Evolutionary conservation across 2,113 vertebrate genomes (phyloP).

Genomic region (Lophius piscatorius): DNA sequence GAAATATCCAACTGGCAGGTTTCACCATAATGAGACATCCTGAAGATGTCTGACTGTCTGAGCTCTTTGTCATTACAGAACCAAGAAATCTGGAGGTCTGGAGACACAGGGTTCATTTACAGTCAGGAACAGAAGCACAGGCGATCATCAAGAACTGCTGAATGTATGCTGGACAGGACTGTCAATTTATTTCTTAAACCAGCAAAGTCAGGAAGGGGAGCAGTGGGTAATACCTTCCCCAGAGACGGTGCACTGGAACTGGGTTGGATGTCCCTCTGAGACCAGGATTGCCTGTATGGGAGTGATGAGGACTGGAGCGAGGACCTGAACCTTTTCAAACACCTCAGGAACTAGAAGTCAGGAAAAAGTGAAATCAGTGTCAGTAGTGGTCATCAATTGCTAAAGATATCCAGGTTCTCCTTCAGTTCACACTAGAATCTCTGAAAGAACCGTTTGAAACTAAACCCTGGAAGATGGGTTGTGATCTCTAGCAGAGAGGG

Average conservation of each 20-base stretch:
- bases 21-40: conserved; percentile 92
- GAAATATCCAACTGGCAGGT: conserved; percentile 89
- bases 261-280: conserved; percentile 83
- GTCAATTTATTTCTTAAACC: background rate
- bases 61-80: conserved; percentile 90
- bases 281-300: conserved; percentile 83
- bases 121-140: background rate
- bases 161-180: background rate
- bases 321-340: conserved; percentile 81
- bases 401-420: no score
- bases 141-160: background rate
- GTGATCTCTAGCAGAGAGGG: no score
- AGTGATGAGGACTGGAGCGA: conserved; percentile 84
- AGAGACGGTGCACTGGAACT: conserved; percentile 88
- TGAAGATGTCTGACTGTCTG: conserved; percentile 86
- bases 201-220: background rate
- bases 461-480: no score
- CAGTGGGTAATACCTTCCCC: conserved; percentile 85
- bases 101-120: conserved; percentile 11
- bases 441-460: no score
- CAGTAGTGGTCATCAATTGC: background rate
- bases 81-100: conserved; percentile 92
- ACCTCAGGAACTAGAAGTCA: conserved; percentile 86
- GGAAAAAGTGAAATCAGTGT: background rate
- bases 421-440: no score